These are phyloP conservation scores for Cygnus buccinator DNA, from an alignment of 2,113 vertebrate species.

Conservation along the genomic window DNA sequence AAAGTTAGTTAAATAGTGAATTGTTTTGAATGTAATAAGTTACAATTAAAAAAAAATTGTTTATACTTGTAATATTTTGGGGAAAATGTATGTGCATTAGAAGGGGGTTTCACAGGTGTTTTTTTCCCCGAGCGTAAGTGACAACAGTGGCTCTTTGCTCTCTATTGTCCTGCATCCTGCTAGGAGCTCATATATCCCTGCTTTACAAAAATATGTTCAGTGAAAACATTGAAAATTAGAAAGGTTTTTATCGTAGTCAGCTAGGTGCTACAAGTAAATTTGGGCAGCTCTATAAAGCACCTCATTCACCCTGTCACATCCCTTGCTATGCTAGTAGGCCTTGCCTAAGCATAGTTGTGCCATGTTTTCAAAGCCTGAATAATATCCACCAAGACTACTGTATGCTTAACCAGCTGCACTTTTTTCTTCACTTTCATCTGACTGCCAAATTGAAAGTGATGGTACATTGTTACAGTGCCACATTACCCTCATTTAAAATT, in stretches of 20 bases:
- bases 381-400: conserved; percentile 8
- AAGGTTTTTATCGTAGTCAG: neutral
- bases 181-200: neutral
- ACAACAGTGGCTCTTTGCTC: neutral
- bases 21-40: conserved; percentile 42
- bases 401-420: conserved; percentile 28
- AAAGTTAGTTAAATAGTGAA: conserved; percentile 89
- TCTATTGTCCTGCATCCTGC: neutral
- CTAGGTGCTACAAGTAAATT: neutral
- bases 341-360: neutral
- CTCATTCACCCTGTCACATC: neutral
- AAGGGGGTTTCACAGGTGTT: neutral
- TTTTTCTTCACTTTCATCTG: conserved; percentile 3
- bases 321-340: neutral
- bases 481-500: neutral
- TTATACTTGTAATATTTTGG: neutral
- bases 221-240: neutral
- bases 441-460: neutral
- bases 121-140: neutral
- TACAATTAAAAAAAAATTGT: neutral
- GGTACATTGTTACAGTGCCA: neutral
- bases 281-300: neutral
- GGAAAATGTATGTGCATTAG: neutral
- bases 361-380: conserved; percentile 19
- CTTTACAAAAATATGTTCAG: neutral